These are phyloP conservation scores for Tyria jacobaeae DNA, from an alignment of 2,888 invertebrate species.

Conservation along the genomic window DNA sequence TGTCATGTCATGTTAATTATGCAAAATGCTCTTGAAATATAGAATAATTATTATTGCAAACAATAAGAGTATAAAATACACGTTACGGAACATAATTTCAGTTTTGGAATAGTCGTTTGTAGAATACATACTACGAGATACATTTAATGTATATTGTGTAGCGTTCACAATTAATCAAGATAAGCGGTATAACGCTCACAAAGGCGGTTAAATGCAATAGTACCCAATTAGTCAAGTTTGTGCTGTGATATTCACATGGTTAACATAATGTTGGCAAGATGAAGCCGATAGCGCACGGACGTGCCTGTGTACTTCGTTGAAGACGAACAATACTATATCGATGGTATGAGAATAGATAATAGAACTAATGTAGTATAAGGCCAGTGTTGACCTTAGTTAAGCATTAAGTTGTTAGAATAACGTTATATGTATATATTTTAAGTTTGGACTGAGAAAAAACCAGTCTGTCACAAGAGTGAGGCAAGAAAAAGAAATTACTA, in stretches of 20 bases:
- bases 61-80: slow-evolving; percentile 30
- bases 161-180: slow-evolving; percentile 68
- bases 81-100: slow-evolving; percentile 28
- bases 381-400: background rate
- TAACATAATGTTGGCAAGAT: slow-evolving; percentile 71
- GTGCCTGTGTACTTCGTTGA: slow-evolving; percentile 48
- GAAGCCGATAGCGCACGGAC: slow-evolving; percentile 52
- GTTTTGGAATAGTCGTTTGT: slow-evolving; percentile 23
- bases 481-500: too few relatives aligned
- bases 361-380: slow-evolving; percentile 1
- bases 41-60: slow-evolving; percentile 29
- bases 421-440: slow-evolving; percentile 3
- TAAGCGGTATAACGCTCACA: slow-evolving; percentile 68
- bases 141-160: slow-evolving; percentile 66
- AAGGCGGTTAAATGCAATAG: slow-evolving; percentile 74
- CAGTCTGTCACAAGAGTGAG: background rate
- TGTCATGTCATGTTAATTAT: slow-evolving; percentile 49
- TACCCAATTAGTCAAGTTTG: slow-evolving; percentile 75
- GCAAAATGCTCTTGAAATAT: slow-evolving; percentile 45
- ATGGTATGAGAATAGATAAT: slow-evolving; percentile 31
- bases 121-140: slow-evolving; percentile 53
- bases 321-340: slow-evolving; percentile 55
- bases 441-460: background rate
- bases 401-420: background rate
- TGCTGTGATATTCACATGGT: slow-evolving; percentile 77